Conservation (phyloP, 2,888 invertebrate species). For the Himalopsyche kuldschensis region DNA sequence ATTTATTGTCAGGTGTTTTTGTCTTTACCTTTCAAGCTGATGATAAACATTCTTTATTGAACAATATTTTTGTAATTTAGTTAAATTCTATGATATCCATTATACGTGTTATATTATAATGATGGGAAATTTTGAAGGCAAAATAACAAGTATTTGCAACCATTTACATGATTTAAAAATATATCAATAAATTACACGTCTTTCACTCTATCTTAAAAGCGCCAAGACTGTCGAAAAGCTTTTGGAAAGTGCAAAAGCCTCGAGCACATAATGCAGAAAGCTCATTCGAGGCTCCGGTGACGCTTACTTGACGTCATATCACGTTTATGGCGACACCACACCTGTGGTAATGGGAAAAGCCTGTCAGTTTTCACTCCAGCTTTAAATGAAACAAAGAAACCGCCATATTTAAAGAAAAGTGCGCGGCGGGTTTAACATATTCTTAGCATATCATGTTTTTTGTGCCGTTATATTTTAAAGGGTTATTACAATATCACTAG, state of each 20-base stretch:
- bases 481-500: not conserved
- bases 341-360: slow-evolving; percentile 23
- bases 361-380: slow-evolving; percentile 9
- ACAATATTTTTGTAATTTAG: too few species aligned
- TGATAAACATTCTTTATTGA: too few species aligned
- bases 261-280: not conserved
- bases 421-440: not conserved
- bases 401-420: not conserved
- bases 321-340: slow-evolving; percentile 12
- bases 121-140: too few species aligned
- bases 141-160: too few species aligned
- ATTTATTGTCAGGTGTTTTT: too few species aligned
- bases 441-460: not conserved
- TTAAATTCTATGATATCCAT: too few species aligned
- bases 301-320: slow-evolving; percentile 6
- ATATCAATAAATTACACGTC: too few species aligned
- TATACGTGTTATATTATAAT: too few species aligned
- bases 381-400: not conserved
- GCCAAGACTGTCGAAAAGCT: not conserved
- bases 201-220: too few species aligned
- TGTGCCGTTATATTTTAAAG: not conserved
- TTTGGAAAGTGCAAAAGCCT: not conserved
- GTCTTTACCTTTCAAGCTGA: too few species aligned
- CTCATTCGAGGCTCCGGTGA: not conserved
- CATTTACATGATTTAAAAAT: too few species aligned